Conservation (phyloP, 2,113 vertebrate genomes). For the Mobula hypostoma region DNA sequence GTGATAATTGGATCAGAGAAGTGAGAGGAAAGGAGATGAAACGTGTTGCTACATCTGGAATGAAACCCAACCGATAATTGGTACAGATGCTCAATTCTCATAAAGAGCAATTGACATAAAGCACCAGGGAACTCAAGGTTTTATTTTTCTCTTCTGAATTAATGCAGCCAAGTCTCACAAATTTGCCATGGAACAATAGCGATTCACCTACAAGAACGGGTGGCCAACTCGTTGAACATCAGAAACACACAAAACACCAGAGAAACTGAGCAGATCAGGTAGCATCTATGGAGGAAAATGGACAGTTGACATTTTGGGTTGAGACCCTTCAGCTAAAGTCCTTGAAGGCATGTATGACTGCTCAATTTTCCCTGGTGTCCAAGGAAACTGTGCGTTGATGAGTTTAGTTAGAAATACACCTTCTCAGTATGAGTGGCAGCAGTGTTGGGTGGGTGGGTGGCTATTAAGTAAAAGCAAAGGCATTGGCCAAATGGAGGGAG, state of each 20-base stretch:
- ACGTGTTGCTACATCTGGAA: constrained; percentile 27
- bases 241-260: no score
- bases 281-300: no score
- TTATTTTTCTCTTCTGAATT: neutral
- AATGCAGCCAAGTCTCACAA: neutral
- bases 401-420: neutral
- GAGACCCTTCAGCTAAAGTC: no score
- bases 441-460: no score
- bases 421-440: no score
- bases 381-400: neutral
- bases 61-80: constrained; percentile 24
- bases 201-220: neutral
- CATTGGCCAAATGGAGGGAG: no score
- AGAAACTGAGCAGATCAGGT: no score
- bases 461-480: no score
- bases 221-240: neutral
- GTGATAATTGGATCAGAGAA: constrained; percentile 23
- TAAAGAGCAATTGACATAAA: neutral
- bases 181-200: neutral
- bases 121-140: neutral
- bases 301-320: no score
- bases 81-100: neutral
- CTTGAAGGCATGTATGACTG: neutral
- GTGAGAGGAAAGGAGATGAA: neutral
- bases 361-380: neutral